phyloP scores from a whole-genome alignment of 2,888 invertebrate genomes.

The Parascotia fuliginaria region DNA sequence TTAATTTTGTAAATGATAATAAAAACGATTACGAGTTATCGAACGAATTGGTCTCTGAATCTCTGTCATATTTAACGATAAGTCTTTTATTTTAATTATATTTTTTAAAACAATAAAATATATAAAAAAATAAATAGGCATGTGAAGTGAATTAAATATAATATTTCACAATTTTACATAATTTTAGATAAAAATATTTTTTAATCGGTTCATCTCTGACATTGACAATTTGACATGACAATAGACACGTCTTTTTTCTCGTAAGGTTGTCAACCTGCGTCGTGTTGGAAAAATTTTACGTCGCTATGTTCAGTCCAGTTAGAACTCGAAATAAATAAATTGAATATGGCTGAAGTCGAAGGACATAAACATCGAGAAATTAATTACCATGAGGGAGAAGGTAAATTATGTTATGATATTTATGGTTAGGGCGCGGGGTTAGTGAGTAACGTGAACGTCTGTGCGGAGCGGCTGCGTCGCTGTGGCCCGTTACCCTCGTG shows the following conservation, averaged over 20 bases:
- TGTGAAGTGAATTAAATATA: too few relatives aligned
- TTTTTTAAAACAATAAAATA: too few relatives aligned
- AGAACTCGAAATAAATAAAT: conserved; percentile 82
- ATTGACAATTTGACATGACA: conserved; percentile 66
- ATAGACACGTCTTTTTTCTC: conserved; percentile 63
- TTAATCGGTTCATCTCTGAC: conserved; percentile 44
- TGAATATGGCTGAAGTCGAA: conserved; percentile 83
- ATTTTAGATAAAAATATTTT: not conserved
- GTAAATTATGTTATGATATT: conserved; percentile 81
- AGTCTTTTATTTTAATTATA: too few relatives aligned
- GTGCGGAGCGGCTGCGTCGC: conserved; percentile 62
- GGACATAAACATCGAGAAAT: conserved; percentile 82
- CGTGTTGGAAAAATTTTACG: conserved; percentile 81
- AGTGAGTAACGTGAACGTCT: conserved; percentile 67
- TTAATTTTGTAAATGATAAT: too few relatives aligned
- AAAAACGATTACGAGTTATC: too few relatives aligned
- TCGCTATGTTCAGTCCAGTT: conserved; percentile 84
- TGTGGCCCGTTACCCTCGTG: conserved; percentile 75
- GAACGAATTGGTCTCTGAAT: too few relatives aligned
- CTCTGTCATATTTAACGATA: too few relatives aligned
- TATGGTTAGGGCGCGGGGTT: conserved; percentile 70
- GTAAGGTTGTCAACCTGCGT: conserved; percentile 73
- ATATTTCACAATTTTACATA: too few relatives aligned
- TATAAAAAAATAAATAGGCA: too few relatives aligned
- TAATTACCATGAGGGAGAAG: conserved; percentile 82